Conservation (phyloP, 2,113 vertebrate species). For the Nesogale talazaci region DNA sequence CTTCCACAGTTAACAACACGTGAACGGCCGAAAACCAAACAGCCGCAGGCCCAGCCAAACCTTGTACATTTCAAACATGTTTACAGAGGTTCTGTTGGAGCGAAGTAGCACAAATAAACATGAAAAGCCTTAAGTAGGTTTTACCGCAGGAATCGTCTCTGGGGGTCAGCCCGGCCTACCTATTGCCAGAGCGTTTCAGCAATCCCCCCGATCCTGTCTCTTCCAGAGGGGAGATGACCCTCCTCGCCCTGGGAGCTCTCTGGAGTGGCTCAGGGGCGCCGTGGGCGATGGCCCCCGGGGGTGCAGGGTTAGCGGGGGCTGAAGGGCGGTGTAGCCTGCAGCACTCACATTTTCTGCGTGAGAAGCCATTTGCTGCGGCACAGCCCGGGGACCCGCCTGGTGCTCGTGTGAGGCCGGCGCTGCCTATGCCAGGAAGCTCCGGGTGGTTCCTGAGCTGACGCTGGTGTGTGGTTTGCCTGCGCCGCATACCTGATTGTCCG, state of each 20-base stretch:
- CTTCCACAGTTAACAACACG: background rate
- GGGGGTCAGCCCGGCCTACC: background rate
- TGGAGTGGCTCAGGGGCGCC: no score
- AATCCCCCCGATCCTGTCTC: background rate
- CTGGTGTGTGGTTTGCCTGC: conserved; percentile 5
- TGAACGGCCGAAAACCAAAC: conserved; percentile 35
- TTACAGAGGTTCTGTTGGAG: background rate
- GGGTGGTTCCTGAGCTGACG: background rate
- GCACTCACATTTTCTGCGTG: background rate
- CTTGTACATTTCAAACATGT: background rate
- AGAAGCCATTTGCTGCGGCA: background rate
- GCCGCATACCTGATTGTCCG: background rate
- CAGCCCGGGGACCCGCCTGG: background rate
- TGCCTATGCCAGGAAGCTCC: background rate
- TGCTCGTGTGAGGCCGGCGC: background rate
- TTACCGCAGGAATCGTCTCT: background rate
- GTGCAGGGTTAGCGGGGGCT: background rate
- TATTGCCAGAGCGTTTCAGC: background rate
- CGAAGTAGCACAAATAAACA: background rate
- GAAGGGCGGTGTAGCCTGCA: background rate
- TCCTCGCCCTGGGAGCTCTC: no score
- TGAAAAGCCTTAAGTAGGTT: background rate
- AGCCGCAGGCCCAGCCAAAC: background rate
- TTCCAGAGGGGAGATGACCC: no score
- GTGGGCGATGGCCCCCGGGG: background rate